A percentile compares a stretch with the other conserved stretches of the same genome.
Evolutionary conservation across 2,113 vertebrate species (phyloP).

Genomic region (Zosterops japonicus): DNA sequence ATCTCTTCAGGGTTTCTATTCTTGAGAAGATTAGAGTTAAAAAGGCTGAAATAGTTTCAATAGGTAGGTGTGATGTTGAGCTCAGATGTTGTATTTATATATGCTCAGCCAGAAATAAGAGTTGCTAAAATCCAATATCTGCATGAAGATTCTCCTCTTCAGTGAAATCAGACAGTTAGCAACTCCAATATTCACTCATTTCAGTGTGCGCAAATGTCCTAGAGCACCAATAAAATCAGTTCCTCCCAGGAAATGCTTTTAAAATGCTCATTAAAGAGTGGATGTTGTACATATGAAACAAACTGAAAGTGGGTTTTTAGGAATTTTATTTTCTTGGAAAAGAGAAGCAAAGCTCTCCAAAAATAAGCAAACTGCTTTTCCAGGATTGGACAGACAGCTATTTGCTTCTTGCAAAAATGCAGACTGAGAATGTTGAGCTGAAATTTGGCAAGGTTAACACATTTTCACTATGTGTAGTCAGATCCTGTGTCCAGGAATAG

Average conservation of each 20-base stretch:
- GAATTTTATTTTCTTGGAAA: not conserved
- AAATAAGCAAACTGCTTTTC: not conserved
- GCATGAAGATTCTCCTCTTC: not conserved
- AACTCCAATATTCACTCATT: not conserved
- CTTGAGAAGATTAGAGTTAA: constrained; percentile 21
- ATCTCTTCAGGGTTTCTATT: constrained; percentile 31
- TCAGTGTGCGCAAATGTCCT: not conserved
- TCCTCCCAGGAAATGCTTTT: not conserved
- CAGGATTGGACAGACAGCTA: not conserved
- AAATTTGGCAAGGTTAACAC: not conserved
- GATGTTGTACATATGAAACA: not conserved
- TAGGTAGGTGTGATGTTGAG: constrained; percentile 1
- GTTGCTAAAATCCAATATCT: not conserved
- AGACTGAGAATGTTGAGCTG: not conserved
- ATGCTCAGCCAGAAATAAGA: not conserved
- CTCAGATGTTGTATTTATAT: not conserved
- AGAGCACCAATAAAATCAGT: not conserved
- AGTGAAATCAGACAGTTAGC: not conserved
- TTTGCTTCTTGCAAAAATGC: not conserved
- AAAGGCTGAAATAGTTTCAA: not conserved
- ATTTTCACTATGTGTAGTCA: not conserved
- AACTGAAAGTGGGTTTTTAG: not conserved
- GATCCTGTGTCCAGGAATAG: not conserved
- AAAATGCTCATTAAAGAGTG: not conserved
- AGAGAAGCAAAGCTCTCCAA: not conserved